These are phyloP conservation scores for Odontomachus brunneus DNA, from an alignment of 1,140 invertebrate species.

Conservation along the genomic window DNA sequence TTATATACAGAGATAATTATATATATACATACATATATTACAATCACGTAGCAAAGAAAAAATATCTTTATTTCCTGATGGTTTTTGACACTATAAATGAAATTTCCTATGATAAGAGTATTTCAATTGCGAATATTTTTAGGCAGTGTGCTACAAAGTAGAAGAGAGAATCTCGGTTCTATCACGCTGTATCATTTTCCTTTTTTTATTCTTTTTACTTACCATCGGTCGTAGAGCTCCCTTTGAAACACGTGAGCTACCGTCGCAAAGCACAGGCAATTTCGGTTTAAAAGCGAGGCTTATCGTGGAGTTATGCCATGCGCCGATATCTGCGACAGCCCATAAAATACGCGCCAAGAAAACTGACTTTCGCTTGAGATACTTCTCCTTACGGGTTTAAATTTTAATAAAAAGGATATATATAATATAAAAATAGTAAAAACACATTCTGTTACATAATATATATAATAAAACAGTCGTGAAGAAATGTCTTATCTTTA, in stretches of 20 bases:
- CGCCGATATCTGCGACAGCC: conserved; percentile 47
- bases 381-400: background rate
- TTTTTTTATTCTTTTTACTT: conserved; percentile 14
- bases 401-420: conserved; percentile 4
- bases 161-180: conserved; percentile 11
- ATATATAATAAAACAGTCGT: background rate
- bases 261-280: conserved; percentile 58
- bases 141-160: conserved; percentile 3
- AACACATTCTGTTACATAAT: background rate
- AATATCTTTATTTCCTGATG: background rate
- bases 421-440: background rate
- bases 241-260: conserved; percentile 67
- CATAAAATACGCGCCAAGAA: conserved; percentile 34
- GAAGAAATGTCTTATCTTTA: background rate
- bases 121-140: conserved; percentile 5
- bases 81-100: background rate
- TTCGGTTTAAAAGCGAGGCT: conserved; percentile 53
- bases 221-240: background rate
- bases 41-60: background rate
- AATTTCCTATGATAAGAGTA: conserved; percentile 22
- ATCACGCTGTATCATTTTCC: conserved; percentile 1
- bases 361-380: background rate
- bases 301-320: conserved; percentile 56
- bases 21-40: no score
- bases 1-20: no score